Evolutionary conservation across 2,888 invertebrate species (phyloP).

Genomic region (Anoplius nigerrimus): DNA sequence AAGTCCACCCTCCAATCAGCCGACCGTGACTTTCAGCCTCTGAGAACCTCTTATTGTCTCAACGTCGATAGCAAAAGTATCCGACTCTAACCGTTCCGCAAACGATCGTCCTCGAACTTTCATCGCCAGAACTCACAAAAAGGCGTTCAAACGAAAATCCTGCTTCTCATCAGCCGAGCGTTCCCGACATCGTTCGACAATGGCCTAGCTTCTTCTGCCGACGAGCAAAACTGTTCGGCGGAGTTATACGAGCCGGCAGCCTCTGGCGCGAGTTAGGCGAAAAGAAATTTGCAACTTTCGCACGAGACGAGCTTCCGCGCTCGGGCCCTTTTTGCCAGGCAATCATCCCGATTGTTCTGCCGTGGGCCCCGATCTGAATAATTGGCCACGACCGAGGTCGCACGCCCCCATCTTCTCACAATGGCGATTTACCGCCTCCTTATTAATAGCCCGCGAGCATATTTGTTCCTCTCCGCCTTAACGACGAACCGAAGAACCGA

Average conservation of each 20-base stretch:
- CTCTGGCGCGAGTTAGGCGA: background rate
- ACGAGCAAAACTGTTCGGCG: no score
- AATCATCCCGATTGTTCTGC: constrained; percentile 45
- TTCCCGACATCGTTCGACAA: no score
- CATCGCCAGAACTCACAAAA: no score
- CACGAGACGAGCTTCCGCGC: constrained; percentile 40
- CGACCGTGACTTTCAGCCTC: no score
- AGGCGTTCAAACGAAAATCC: no score
- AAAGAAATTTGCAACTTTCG: constrained; percentile 47
- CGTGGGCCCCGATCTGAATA: constrained; percentile 44
- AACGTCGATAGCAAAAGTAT: no score
- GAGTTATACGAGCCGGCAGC: background rate
- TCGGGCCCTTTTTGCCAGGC: constrained; percentile 4
- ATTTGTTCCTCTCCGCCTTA: background rate
- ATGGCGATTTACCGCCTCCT: background rate
- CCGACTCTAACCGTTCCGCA: no score
- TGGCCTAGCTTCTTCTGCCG: no score
- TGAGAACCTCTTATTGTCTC: no score
- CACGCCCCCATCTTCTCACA: constrained; percentile 26
- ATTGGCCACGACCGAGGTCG: constrained; percentile 31
- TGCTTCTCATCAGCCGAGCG: no score
- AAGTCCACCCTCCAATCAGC: no score
- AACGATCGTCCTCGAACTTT: no score
- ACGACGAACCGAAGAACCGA: background rate
- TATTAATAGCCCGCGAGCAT: background rate